Conservation (phyloP, 1,140 invertebrate genomes). For the Tachypleus tridentatus region DNA sequence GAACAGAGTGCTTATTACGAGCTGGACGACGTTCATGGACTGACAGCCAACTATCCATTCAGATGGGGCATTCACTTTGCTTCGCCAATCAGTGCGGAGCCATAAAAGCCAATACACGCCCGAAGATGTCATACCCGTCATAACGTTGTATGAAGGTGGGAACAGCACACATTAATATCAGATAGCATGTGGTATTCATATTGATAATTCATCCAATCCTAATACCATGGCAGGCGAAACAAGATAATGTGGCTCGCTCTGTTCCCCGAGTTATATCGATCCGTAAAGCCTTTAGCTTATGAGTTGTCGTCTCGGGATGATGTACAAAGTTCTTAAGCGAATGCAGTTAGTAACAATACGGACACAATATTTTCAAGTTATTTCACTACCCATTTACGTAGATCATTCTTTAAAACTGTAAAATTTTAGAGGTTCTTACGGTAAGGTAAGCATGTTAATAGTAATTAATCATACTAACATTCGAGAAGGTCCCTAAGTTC, state of each 20-base stretch:
- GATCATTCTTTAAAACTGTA: not conserved
- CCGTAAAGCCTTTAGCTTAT: not conserved
- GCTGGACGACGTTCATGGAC: no score
- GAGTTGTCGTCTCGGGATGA: not conserved
- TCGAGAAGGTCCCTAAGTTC: not conserved
- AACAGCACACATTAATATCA: constrained; percentile 6
- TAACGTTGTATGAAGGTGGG: no score
- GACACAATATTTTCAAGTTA: not conserved
- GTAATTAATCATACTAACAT: not conserved
- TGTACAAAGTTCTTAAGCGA: no score
- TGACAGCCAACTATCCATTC: no score
- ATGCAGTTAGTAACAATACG: not conserved
- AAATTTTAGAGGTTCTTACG: not conserved
- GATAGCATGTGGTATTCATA: constrained; percentile 7
- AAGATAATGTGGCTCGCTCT: not conserved
- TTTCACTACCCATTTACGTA: not conserved
- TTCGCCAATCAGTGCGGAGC: no score
- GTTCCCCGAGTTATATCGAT: not conserved
- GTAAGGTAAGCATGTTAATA: not conserved
- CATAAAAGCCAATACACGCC: no score
- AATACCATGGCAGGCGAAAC: not conserved
- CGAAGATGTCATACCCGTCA: no score
- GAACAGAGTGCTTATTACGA: no score
- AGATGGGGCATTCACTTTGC: no score
- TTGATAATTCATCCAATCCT: constrained; percentile 8